Conservation (phyloP, 1,140 invertebrate genomes). For the Tetragnatha versicolor region DNA sequence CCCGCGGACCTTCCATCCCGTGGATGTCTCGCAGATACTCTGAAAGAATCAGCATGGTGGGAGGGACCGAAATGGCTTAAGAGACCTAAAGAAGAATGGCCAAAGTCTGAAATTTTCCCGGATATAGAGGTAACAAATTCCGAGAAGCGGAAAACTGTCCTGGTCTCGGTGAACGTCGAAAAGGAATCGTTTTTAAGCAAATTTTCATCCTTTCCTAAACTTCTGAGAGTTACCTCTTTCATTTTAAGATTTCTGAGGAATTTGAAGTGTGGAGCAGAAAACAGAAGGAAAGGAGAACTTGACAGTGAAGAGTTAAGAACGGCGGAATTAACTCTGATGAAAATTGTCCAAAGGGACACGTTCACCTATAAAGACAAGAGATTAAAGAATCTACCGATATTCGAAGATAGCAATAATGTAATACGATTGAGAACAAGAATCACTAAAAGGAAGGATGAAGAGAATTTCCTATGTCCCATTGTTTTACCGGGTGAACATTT, state of each 20-base stretch:
- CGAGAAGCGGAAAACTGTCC: background rate
- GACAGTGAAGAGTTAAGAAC: background rate
- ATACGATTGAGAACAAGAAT: background rate
- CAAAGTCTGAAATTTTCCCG: no score
- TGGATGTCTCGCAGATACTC: background rate
- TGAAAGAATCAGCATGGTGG: background rate
- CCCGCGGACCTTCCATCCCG: background rate
- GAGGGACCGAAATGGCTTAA: background rate
- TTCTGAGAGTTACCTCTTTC: background rate
- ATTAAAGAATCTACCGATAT: background rate
- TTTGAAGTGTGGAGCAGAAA: background rate
- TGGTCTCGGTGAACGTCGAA: background rate
- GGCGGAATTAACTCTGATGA: background rate
- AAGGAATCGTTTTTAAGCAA: background rate
- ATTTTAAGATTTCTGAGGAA: background rate
- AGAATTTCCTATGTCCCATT: background rate
- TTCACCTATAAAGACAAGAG: background rate
- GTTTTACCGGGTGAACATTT: background rate
- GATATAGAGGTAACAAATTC: background rate
- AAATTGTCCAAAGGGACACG: background rate
- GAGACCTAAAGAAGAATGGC: background rate
- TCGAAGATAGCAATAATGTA: background rate
- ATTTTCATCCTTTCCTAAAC: background rate
- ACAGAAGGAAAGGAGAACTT: background rate
- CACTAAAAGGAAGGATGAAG: background rate